phyloP scores from a whole-genome alignment of 2,888 invertebrate species.

The Lapara coniferarum region DNA sequence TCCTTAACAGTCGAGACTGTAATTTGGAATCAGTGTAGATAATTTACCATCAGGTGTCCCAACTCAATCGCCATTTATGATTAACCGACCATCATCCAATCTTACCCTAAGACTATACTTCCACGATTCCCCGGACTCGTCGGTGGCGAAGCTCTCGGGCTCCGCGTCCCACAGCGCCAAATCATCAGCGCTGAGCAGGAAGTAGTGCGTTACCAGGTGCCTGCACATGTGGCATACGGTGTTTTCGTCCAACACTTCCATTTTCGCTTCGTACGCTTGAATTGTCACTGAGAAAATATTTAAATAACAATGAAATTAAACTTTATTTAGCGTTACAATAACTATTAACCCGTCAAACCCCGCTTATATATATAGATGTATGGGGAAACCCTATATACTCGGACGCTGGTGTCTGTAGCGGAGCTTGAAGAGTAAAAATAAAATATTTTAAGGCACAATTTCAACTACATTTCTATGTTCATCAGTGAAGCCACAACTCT shows the following conservation, averaged over 20 bases:
- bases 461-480: too few relatives aligned
- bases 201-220: slow-evolving; percentile 93
- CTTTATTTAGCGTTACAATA: too few relatives aligned
- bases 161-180: slow-evolving; percentile 94
- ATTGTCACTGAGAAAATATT: slow-evolving; percentile 64
- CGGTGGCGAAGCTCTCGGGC: slow-evolving; percentile 94
- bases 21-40: too few relatives aligned
- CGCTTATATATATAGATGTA: too few relatives aligned
- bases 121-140: slow-evolving; percentile 96
- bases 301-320: too few relatives aligned
- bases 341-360: too few relatives aligned
- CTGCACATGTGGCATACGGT: slow-evolving; percentile 92
- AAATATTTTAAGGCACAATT: too few relatives aligned
- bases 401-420: too few relatives aligned
- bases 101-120: slow-evolving; percentile 94
- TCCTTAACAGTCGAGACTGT: too few relatives aligned
- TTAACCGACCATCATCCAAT: slow-evolving; percentile 31
- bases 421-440: too few relatives aligned
- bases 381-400: too few relatives aligned
- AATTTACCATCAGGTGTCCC: not conserved
- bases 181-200: slow-evolving; percentile 92
- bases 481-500: too few relatives aligned
- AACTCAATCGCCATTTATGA: not conserved
- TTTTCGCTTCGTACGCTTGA: slow-evolving; percentile 88
- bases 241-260: slow-evolving; percentile 89